phyloP scores from a whole-genome alignment of 2,888 invertebrate species.

The Apamea anceps region DNA sequence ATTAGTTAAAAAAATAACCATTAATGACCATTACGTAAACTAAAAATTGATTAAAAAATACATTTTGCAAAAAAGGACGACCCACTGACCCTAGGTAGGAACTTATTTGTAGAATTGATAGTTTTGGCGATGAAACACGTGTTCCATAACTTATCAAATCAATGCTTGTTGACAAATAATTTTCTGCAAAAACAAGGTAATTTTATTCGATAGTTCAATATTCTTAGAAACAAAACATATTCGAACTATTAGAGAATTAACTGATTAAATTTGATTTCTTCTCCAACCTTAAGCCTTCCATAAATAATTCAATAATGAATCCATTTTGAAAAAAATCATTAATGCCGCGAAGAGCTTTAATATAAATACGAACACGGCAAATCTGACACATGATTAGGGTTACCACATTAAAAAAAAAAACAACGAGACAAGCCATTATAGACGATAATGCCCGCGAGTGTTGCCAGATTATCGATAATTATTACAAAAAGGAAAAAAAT shows the following conservation, averaged over 20 bases:
- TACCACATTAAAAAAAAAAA: slow-evolving; percentile 86
- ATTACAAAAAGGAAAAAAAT: slow-evolving; percentile 84
- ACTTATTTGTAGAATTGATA: not conserved
- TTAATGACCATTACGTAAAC: no score
- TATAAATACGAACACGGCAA: slow-evolving; percentile 81
- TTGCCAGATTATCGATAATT: slow-evolving; percentile 90
- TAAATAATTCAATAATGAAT: slow-evolving; percentile 79
- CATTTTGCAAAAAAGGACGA: no score
- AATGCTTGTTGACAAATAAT: not conserved
- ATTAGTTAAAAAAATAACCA: no score
- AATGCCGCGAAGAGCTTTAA: slow-evolving; percentile 78
- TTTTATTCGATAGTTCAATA: not conserved
- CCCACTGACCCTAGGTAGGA: no score
- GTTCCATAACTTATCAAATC: not conserved
- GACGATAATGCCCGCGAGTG: slow-evolving; percentile 79
- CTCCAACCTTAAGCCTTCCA: slow-evolving; percentile 36
- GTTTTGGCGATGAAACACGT: not conserved
- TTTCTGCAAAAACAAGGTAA: not conserved
- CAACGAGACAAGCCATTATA: slow-evolving; percentile 86
- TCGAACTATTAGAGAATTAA: slow-evolving; percentile 11
- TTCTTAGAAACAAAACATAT: not conserved
- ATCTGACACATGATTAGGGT: slow-evolving; percentile 90
- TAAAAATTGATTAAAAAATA: no score
- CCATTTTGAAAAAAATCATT: slow-evolving; percentile 84
- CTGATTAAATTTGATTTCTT: slow-evolving; percentile 39